These are phyloP conservation scores for Zaprionus davidi DNA, from an alignment of 1,140 invertebrate genomes.

Conservation along the genomic window DNA sequence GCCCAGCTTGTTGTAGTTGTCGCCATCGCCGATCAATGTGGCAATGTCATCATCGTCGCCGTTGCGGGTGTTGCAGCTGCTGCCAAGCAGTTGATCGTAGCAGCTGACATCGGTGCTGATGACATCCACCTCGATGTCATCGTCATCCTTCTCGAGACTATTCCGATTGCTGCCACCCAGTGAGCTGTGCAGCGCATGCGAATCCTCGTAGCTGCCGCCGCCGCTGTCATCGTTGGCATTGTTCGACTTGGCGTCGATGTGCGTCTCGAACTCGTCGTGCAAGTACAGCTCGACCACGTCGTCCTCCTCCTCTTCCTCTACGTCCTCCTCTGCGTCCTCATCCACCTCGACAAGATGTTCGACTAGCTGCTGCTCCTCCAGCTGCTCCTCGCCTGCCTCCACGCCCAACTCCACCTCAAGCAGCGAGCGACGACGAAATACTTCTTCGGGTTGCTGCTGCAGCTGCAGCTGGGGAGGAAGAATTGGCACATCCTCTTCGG, in stretches of 20 bases:
- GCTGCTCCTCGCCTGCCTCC: conserved; percentile 81
- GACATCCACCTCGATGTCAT: conserved; percentile 82
- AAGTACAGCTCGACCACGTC: conserved; percentile 78
- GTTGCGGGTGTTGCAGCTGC: conserved; percentile 78
- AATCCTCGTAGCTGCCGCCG: conserved; percentile 82
- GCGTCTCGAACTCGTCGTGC: conserved; percentile 86
- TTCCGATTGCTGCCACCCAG: conserved; percentile 78
- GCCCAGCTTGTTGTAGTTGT: conserved; percentile 56
- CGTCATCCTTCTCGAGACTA: conserved; percentile 81
- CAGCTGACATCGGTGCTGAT: conserved; percentile 83
- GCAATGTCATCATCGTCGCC: conserved; percentile 79
- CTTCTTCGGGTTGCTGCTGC: conserved; percentile 51
- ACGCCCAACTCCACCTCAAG: conserved; percentile 75
- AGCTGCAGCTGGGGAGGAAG: conserved; percentile 39
- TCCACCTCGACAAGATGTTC: conserved; percentile 43
- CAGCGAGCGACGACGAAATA: conserved; percentile 71
- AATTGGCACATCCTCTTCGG: conserved; percentile 81
- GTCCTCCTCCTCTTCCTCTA: conserved; percentile 50
- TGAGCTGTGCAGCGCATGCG: conserved; percentile 77
- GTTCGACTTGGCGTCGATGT: conserved; percentile 77
- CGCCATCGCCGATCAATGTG: conserved; percentile 66
- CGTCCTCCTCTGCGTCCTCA: conserved; percentile 53
- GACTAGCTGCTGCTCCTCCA: conserved; percentile 28
- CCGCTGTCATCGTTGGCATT: conserved; percentile 83
- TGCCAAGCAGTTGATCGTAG: conserved; percentile 80